Evolutionary conservation across 2,797 vertebrate genomes (phyloP).

Genomic region (Odontamblyopus rebecca): DNA sequence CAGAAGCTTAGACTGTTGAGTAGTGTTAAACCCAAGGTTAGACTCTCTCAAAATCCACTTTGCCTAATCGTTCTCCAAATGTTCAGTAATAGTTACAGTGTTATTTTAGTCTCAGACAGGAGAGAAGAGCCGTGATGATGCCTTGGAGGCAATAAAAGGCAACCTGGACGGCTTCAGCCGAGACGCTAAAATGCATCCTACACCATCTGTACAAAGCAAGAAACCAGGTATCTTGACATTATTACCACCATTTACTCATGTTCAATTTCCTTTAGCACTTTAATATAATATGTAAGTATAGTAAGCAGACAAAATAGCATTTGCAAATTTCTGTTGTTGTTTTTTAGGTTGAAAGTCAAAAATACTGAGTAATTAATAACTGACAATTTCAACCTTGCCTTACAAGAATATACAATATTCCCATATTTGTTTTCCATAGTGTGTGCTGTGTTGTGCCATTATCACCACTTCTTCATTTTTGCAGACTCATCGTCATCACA

Average conservation of each 20-base stretch:
- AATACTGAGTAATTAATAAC: not conserved
- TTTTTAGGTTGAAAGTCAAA: not conserved
- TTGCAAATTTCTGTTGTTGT: not conserved
- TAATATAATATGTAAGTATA: not conserved
- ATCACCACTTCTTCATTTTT: slow-evolving; percentile 88
- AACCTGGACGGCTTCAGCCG: slow-evolving; percentile 99
- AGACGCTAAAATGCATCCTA: slow-evolving; percentile 97
- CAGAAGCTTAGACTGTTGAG: slow-evolving; percentile 96
- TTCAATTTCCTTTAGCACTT: slow-evolving; percentile 17
- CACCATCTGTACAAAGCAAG: slow-evolving; percentile 88
- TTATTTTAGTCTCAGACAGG: slow-evolving; percentile 62
- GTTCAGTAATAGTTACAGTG: not conserved
- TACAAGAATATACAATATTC: slow-evolving; percentile 4
- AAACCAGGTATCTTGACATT: slow-evolving; percentile 83
- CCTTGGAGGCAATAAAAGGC: slow-evolving; percentile 97
- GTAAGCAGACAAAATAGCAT: not conserved
- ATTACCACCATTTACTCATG: slow-evolving; percentile 1
- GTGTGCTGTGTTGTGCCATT: slow-evolving; percentile 74
- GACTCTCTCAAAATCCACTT: not conserved
- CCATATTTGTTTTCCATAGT: slow-evolving; percentile 56
- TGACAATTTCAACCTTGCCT: not conserved
- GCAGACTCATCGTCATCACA: slow-evolving; percentile 95
- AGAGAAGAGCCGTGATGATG: slow-evolving; percentile 96
- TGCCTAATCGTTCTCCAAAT: not conserved
- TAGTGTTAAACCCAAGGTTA: slow-evolving; percentile 97